Conservation (phyloP, 2,888 invertebrate genomes). For the Drosophila mercatorum region DNA sequence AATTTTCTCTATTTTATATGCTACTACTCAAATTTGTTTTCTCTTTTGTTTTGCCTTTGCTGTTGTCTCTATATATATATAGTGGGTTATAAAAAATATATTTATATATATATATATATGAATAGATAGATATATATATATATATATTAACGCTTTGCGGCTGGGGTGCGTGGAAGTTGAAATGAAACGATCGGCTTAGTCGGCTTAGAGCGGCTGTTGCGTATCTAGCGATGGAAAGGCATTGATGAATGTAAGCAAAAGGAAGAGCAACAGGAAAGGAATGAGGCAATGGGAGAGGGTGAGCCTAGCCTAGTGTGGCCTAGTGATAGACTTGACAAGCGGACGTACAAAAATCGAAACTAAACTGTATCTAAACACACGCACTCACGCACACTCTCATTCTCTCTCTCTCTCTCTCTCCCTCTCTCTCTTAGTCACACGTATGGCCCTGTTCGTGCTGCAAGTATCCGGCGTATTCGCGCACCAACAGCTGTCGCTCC, state of each 20-base stretch:
- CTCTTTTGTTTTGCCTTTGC: too few relatives aligned
- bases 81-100: background rate
- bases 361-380: background rate
- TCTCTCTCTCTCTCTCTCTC: too few relatives aligned
- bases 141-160: background rate
- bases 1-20: too few relatives aligned
- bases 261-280: background rate
- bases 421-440: too few relatives aligned
- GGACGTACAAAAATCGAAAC: background rate
- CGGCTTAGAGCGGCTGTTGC: background rate
- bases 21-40: too few relatives aligned
- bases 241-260: background rate
- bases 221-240: conserved; percentile 9
- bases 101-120: background rate
- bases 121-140: background rate
- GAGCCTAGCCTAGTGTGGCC: background rate
- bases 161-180: background rate
- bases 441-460: background rate
- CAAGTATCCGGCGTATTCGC: conserved; percentile 15
- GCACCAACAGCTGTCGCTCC: conserved; percentile 2
- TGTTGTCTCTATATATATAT: too few relatives aligned
- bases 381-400: background rate
- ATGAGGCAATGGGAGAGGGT: too few relatives aligned
- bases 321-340: background rate
- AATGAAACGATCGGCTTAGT: background rate